Percentiles rank a stretch among this genome's conserved stretches.
phyloP scores from a whole-genome alignment of 1,140 invertebrate species.

The Agrypnia vestita region DNA sequence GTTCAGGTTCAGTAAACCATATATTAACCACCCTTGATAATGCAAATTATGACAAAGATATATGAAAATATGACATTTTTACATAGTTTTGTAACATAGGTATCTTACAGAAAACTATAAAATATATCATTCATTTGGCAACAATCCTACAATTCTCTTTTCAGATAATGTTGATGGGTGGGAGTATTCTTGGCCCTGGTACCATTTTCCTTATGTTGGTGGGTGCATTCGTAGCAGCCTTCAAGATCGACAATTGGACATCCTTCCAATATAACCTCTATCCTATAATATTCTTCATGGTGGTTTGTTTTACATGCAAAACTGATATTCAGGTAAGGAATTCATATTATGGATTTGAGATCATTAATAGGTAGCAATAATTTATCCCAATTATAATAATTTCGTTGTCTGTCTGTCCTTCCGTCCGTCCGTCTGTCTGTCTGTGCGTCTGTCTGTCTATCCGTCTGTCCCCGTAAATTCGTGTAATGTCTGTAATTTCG shows the following conservation, averaged over 20 bases:
- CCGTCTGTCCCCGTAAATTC: too few relatives aligned
- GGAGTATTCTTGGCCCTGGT: constrained; percentile 91
- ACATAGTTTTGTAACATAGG: too few relatives aligned
- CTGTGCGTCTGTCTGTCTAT: too few relatives aligned
- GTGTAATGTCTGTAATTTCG: too few relatives aligned
- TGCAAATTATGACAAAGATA: too few relatives aligned
- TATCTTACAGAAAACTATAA: too few relatives aligned
- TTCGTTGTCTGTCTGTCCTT: too few relatives aligned
- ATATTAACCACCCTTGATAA: too few relatives aligned
- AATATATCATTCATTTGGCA: not conserved
- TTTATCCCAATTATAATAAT: too few relatives aligned
- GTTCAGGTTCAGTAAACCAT: too few relatives aligned
- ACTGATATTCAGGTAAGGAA: constrained; percentile 86
- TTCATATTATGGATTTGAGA: not conserved
- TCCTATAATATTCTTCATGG: constrained; percentile 90
- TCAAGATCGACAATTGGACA: constrained; percentile 91
- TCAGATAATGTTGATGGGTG: constrained; percentile 88
- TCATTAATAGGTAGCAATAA: not conserved
- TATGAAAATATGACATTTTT: too few relatives aligned
- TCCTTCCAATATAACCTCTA: constrained; percentile 92
- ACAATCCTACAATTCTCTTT: constrained; percentile 59
- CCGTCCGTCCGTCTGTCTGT: too few relatives aligned
- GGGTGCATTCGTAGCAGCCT: constrained; percentile 93
- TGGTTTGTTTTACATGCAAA: constrained; percentile 95
- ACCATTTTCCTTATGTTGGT: constrained; percentile 98